Base-by-base conservation (phyloP, 2,888 invertebrate species). In the Melikaiella ostensackeni region DNA sequence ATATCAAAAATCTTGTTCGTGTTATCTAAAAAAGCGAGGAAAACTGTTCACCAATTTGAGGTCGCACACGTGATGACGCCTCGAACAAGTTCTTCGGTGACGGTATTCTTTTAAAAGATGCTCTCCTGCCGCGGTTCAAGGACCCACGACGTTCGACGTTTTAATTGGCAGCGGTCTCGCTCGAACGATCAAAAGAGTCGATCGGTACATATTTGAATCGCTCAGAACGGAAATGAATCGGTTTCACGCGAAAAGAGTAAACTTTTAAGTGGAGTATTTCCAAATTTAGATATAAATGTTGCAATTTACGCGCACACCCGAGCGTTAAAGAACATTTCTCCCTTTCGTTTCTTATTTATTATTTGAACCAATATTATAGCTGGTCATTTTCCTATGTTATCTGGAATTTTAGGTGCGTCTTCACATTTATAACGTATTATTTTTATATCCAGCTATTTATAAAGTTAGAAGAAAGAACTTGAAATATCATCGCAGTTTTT, bases 151-250 rank as follows among this genome's bases (percentile, higher is more conserved):
- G 21, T 61, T 63, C n/a, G 50, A 46, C 46, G 75, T 50, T 74
- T 78, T 79, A 79, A 79, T 74, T 38, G 38, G 13, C 16, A 11
- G 16, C 42, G 5, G 42, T 42, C 42, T 42, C 16, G 16, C 42
- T 66, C 57, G 78, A 27, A 3, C 35, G 38, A 70, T 46, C 62
- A 57, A 42, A 42, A 76, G 55, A 75, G 73, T 79, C 75, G 75
- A 79, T 79, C 77, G 64, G 73, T 75, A 75, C 59, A 73, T 57
- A 62, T 16, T 62, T 9, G 55, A 64, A 73, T 77, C 50, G 74
- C n/a, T 55, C 13, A 35, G 46, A n/a, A 50, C 30, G 35, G 27
- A 76, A 70, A 64, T 50, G 42, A 55, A 35, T 42, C 33, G 30
- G 35, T 35, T 8, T 8, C 19, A 21, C 4, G 35, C 63, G n/a